These are phyloP conservation scores for Chaenogobius annularis DNA, from an alignment of 2,113 vertebrate genomes.

Conservation along the genomic window DNA sequence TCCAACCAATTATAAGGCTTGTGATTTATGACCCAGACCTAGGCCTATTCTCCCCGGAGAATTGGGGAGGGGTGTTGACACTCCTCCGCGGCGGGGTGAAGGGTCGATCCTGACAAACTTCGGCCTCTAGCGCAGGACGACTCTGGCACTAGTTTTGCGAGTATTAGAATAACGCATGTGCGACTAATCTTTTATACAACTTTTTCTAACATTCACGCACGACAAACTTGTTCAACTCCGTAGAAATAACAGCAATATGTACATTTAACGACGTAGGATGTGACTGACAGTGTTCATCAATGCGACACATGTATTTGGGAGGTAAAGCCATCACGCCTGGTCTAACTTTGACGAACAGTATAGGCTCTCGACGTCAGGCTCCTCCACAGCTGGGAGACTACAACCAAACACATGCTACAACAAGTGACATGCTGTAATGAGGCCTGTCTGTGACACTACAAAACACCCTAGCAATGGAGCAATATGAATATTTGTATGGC, in stretches of 20 bases:
- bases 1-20: slow-evolving; percentile 77
- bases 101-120: slow-evolving; percentile 64
- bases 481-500: slow-evolving; percentile 16
- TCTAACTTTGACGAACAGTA: slow-evolving; percentile 38
- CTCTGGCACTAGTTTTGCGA: slow-evolving; percentile 23
- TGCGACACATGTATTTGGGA: slow-evolving; percentile 29
- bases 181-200: slow-evolving; percentile 27
- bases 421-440: slow-evolving; percentile 63
- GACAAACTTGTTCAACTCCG: slow-evolving; percentile 14
- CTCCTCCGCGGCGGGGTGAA: slow-evolving; percentile 54
- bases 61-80: slow-evolving; percentile 64
- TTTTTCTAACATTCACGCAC: neutral
- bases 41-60: slow-evolving; percentile 63
- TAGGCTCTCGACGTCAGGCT: slow-evolving; percentile 58
- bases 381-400: slow-evolving; percentile 57
- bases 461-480: slow-evolving; percentile 31
- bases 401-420: slow-evolving; percentile 29
- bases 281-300: slow-evolving; percentile 24
- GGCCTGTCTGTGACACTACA: slow-evolving; percentile 49
- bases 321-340: slow-evolving; percentile 46
- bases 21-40: slow-evolving; percentile 73
- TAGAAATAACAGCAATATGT: slow-evolving; percentile 9
- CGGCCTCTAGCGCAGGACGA: slow-evolving; percentile 40
- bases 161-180: slow-evolving; percentile 27
- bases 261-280: slow-evolving; percentile 23